Evolutionary conservation across 35 echinoderm and acorn worm genomes (phyloP).

Genomic region (Anneissia japonica): DNA sequence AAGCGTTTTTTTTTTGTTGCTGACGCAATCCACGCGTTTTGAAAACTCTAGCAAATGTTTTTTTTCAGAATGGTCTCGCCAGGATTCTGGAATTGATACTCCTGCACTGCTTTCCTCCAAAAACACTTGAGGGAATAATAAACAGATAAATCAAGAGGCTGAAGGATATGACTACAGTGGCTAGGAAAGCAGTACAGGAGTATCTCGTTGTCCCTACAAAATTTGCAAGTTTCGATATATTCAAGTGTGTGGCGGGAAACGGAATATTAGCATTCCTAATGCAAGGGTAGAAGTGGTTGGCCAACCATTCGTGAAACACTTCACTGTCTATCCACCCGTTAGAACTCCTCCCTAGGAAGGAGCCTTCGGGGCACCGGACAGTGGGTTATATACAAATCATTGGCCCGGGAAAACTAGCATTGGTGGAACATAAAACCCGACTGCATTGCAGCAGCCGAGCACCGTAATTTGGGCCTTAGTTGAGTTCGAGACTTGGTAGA

Average conservation of each 20-base stretch:
- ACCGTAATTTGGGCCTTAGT: too few relatives aligned
- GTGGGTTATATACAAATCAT: slow-evolving; percentile 39
- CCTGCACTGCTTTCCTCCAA: slow-evolving; percentile 38
- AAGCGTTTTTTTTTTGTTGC: not conserved
- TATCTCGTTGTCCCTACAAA: slow-evolving; percentile 29
- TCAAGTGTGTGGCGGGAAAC: not conserved
- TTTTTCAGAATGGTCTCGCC: slow-evolving; percentile 39
- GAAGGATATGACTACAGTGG: slow-evolving; percentile 53
- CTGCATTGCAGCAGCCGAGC: too few relatives aligned
- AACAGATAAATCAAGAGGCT: slow-evolving; percentile 60
- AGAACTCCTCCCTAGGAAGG: slow-evolving; percentile 33
- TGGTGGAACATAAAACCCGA: slow-evolving; percentile 1
- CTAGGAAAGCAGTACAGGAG: slow-evolving; percentile 46
- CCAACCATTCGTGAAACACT: slow-evolving; percentile 22
- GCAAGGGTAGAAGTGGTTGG: slow-evolving; percentile 2
- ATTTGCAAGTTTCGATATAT: not conserved
- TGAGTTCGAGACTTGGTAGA: too few relatives aligned
- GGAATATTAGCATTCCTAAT: slow-evolving; percentile 21
- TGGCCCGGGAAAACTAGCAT: slow-evolving; percentile 35
- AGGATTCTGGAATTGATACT: slow-evolving; percentile 32
- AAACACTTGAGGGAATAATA: slow-evolving; percentile 44
- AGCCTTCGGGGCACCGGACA: slow-evolving; percentile 18
- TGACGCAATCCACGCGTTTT: slow-evolving; percentile 36
- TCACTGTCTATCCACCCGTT: slow-evolving; percentile 51
- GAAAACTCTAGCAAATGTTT: slow-evolving; percentile 46